A percentile compares a stretch with the other conserved stretches of the same genome.
These are phyloP conservation scores for Cinclus cinclus DNA, from an alignment of 2,113 vertebrate genomes.

Conservation along the genomic window DNA sequence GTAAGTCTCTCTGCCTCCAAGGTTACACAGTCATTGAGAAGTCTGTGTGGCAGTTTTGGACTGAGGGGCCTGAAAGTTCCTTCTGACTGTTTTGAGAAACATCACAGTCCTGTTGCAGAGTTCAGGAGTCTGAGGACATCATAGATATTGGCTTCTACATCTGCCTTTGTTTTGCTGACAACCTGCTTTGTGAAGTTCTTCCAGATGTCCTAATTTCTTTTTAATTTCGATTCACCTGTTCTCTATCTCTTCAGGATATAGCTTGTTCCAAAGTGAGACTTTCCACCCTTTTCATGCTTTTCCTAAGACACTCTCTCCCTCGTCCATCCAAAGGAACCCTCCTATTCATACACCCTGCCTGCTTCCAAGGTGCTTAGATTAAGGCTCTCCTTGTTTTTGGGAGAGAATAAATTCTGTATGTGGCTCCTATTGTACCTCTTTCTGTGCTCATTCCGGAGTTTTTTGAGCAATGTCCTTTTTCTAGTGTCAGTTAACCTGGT, in stretches of 20 bases:
- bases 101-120: neutral
- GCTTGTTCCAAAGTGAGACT: neutral
- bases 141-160: neutral
- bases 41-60: neutral
- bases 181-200: neutral
- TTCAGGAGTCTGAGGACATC: neutral
- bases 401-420: neutral
- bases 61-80: neutral
- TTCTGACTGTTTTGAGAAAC: neutral
- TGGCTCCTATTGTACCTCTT: neutral
- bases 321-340: neutral
- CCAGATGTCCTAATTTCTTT: neutral
- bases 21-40: neutral
- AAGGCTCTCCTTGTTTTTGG: neutral
- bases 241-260: neutral
- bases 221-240: neutral
- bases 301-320: neutral
- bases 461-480: neutral
- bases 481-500: neutral
- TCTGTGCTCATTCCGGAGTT: neutral
- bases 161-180: neutral
- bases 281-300: neutral
- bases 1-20: neutral
- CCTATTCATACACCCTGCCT: neutral
- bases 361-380: neutral